Percentiles rank a stretch among this genome's conserved stretches.
Conservation (phyloP, 2,797 vertebrate species). For the Valencia hispanica region DNA sequence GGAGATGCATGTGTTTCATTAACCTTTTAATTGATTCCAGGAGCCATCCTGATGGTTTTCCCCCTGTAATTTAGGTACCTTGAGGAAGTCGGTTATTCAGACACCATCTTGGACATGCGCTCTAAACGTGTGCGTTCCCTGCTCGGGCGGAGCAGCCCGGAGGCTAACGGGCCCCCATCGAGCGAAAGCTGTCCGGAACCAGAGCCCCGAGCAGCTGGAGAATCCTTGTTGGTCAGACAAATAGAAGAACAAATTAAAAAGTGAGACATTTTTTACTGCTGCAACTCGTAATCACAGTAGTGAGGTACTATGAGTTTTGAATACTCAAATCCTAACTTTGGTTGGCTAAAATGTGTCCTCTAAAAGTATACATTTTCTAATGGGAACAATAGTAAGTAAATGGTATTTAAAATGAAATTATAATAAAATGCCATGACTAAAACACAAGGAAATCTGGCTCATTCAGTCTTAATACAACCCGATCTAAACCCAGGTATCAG, state of each 20-base stretch:
- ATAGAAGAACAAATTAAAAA: slow-evolving; percentile 94
- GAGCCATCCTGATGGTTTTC: neutral
- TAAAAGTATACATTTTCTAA: neutral
- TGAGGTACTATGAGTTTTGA: neutral
- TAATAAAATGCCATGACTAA: neutral
- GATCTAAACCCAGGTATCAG: neutral
- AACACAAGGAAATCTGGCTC: neutral
- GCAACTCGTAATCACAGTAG: neutral
- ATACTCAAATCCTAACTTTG: neutral
- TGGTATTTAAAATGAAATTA: neutral
- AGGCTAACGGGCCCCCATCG: slow-evolving; percentile 82
- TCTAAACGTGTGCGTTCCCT: slow-evolving; percentile 89
- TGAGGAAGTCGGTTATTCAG: slow-evolving; percentile 92
- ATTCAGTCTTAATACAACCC: neutral
- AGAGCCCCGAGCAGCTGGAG: slow-evolving; percentile 73
- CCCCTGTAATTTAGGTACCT: slow-evolving; percentile 82
- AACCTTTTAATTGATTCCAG: neutral
- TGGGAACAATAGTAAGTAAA: neutral
- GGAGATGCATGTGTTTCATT: neutral
- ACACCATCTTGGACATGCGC: slow-evolving; percentile 92
- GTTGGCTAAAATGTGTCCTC: neutral
- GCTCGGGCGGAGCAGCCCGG: slow-evolving; percentile 86
- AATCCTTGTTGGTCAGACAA: slow-evolving; percentile 88
- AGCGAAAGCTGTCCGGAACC: slow-evolving; percentile 73
- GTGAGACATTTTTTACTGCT: slow-evolving; percentile 66